These are phyloP conservation scores for Candidula unifasciata DNA, from an alignment of 2,888 invertebrate species.

Conservation along the genomic window DNA sequence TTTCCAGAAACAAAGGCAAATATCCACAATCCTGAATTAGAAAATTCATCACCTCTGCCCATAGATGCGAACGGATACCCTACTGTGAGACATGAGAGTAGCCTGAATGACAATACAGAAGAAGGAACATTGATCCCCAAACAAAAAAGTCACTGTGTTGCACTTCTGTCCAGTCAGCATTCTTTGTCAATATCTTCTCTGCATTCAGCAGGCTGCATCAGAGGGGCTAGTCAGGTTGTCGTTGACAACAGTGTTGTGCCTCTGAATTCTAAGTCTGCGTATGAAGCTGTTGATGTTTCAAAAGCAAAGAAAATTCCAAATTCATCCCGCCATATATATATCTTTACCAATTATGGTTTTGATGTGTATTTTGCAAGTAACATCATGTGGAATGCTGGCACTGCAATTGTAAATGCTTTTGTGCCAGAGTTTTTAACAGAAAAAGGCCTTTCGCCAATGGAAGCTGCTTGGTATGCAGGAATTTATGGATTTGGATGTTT, in stretches of 20 bases:
- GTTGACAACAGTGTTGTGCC: neutral
- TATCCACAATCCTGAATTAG: neutral
- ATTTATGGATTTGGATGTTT: constrained; percentile 62
- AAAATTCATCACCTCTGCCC: neutral
- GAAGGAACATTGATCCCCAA: constrained; percentile 5
- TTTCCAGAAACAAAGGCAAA: constrained; percentile 17
- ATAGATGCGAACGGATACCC: neutral
- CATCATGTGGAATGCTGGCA: constrained; percentile 69
- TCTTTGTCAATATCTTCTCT: constrained; percentile 40
- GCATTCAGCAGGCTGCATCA: constrained; percentile 25
- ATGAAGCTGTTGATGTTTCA: neutral
- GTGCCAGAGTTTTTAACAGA: constrained; percentile 64
- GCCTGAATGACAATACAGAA: neutral
- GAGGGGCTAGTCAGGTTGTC: constrained; percentile 31
- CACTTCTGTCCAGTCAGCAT: neutral
- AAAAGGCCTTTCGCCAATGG: constrained; percentile 58
- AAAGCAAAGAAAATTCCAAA: constrained; percentile 28
- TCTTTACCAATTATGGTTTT: constrained; percentile 61
- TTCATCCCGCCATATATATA: constrained; percentile 47
- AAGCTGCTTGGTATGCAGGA: constrained; percentile 61
- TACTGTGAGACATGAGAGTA: neutral
- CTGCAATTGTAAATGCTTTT: constrained; percentile 62
- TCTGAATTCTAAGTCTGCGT: neutral
- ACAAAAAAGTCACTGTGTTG: neutral
- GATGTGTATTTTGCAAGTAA: constrained; percentile 68